Evolutionary conservation across 2,797 vertebrate species (phyloP).

Genomic region (Sciaenops ocellatus): DNA sequence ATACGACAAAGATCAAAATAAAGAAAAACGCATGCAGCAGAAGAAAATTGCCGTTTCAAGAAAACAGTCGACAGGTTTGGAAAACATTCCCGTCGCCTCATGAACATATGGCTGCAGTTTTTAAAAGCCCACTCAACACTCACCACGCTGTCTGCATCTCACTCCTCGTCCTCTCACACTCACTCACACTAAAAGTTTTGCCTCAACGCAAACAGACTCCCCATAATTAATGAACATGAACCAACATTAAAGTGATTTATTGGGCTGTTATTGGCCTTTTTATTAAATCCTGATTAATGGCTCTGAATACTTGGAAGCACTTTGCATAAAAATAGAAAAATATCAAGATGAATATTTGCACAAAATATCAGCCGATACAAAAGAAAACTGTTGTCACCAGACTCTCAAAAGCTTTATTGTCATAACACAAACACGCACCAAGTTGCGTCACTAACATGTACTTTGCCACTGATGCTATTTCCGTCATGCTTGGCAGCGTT

Average conservation of each 20-base stretch:
- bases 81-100: too few species aligned
- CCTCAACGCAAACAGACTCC: constrained; percentile 38
- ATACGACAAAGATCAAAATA: neutral
- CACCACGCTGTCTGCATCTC: constrained; percentile 9
- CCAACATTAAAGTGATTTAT: constrained; percentile 58
- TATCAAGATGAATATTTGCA: constrained; percentile 16
- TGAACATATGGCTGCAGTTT: constrained; percentile 8
- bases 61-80: neutral
- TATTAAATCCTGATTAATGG: constrained; percentile 68
- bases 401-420: constrained; percentile 27
- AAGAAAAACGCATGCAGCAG: neutral
- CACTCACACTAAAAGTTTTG: constrained; percentile 16
- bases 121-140: constrained; percentile 13
- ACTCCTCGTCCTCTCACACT: constrained; percentile 35
- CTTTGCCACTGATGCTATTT: constrained; percentile 56
- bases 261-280: constrained; percentile 54
- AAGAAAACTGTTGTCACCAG: constrained; percentile 26
- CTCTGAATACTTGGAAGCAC: constrained; percentile 36
- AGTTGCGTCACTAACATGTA: constrained; percentile 52
- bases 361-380: constrained; percentile 10
- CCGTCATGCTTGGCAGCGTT: constrained; percentile 51
- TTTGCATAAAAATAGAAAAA: constrained; percentile 55
- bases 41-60: neutral
- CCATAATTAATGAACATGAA: constrained; percentile 47
- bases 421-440: constrained; percentile 31